Base-by-base conservation (phyloP, 2,888 invertebrate genomes). In the Chymomyza caudatula region DNA sequence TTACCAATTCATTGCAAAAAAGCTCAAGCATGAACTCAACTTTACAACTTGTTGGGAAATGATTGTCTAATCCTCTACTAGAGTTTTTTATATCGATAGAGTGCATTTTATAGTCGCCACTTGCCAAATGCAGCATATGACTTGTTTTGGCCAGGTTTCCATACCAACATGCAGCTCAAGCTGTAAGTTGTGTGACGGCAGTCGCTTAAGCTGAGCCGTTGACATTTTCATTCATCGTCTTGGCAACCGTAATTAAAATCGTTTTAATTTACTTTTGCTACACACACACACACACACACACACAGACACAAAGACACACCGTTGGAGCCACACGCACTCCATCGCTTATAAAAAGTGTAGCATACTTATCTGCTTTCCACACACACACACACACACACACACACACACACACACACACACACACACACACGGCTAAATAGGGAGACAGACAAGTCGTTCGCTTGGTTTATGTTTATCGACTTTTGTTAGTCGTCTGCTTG, bases 161-260 rank as follows among this genome's bases (percentile, higher is more conserved):
- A 37, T 37, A 37, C 29, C 29, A 37, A 37, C 29, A 11, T 2
- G 11, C 8, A 37, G 29, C 11, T 37, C 8, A 11, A 37, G 29
- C 29, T 37, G 29, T 37, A 11, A 37, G 29, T 37, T 37, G 29
- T 37, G 29, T 37, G 29, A 37, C 44, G 47, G 67, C 62, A 65
- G 66, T 64, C 62, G 57, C 20, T 60, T 37, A 42, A 63, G 11
- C 51, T 58, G 54, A 58, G 43, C 63, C 74, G 84, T 87, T 87
- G 86, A 87, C 88, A 87, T 87, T 87, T 83, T 75, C 81, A 87
- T 87, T 87, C 87, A 83, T 83, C 85, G 87, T 77, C 86, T 76
- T 80, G 83, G 87, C 79, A 88, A 85, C 88, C 88, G 88, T 87
- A 88, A 87, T 87, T 87, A 87, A 87, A 87, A 87, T 86, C 85